A percentile compares a stretch with the other conserved stretches of the same genome.
Conservation (phyloP, 2,888 invertebrate species). For the Zygothrica quintamaculata region DNA sequence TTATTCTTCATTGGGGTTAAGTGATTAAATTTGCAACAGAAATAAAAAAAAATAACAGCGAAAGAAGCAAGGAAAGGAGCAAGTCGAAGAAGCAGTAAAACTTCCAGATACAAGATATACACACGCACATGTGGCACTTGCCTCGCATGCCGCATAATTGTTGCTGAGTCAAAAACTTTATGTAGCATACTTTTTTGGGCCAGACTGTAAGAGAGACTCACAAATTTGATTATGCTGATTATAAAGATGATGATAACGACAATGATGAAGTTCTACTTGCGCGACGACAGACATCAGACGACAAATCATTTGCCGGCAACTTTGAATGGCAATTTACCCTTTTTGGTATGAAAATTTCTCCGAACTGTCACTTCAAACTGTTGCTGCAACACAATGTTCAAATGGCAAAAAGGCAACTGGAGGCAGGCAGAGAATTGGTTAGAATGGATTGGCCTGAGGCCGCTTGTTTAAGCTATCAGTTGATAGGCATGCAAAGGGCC, state of each 20-base stretch:
- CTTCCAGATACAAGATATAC: constrained; percentile 36
- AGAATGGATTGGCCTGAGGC: constrained; percentile 3
- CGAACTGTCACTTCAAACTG: constrained; percentile 54
- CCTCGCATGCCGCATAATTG: constrained; percentile 57
- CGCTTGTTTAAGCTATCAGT: constrained; percentile 58
- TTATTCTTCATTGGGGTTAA: constrained; percentile 78
- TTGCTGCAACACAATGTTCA: constrained; percentile 41
- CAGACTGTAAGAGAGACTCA: not conserved
- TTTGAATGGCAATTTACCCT: constrained; percentile 61
- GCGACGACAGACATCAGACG: constrained; percentile 21
- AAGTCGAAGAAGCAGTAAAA: constrained; percentile 19
- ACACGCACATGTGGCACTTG: constrained; percentile 6
- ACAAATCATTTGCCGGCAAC: constrained; percentile 52
- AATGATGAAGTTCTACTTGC: constrained; percentile 7
- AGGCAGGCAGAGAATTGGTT: not conserved
- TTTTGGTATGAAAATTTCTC: constrained; percentile 31
- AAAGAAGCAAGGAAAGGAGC: constrained; percentile 5
- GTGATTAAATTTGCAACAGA: constrained; percentile 74
- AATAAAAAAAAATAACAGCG: constrained; percentile 4
- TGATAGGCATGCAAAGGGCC: constrained; percentile 45
- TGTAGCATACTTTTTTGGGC: constrained; percentile 38
- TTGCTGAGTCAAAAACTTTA: constrained; percentile 51
- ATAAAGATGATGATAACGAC: constrained; percentile 46
- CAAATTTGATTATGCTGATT: constrained; percentile 61
- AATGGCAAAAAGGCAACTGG: not conserved